Base-by-base conservation (phyloP, 1,140 invertebrate genomes). In the Brachionus koreanus region DNA sequence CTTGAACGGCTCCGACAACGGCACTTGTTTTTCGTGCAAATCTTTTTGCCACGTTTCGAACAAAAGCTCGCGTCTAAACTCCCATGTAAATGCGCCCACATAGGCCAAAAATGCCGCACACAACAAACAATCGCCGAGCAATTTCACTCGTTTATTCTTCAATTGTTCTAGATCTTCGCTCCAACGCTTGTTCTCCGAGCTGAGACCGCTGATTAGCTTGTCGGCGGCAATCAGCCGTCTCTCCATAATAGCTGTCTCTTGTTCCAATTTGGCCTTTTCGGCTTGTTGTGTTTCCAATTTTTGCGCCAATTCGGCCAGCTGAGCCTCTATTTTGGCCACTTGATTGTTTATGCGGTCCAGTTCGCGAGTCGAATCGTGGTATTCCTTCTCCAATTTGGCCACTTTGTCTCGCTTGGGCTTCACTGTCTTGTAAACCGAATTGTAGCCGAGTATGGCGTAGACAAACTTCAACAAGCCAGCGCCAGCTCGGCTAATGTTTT, bases 321-420 rank as follows among this genome's bases (percentile, higher is more conserved):
- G 91, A 16, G 89, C 89, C 85, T 95, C 93, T 1, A 95, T 85
- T 42, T 91, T 90, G 4, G 90, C 87, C 9, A 96, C 92, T 88
- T 95, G 93, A 5, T 90, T 88, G 85, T 93, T 93, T 16, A 95
- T 90, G 67, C 92, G 93, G 46, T 92, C 92, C n/a, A 96, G 88
- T 75, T 92, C 91, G 42, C 90, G 90, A 82, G 91, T 91, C 0
- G 92, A 91, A 84, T 89, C 87, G 77, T 87, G 85, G 52, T 84
- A 86, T 29, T 94, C 92, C 25, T 88, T 82, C 86, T 95, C 93
- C 9, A 96, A 87, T 57, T 89, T 89, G 82, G 92, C 91, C 39
- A 89, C 88, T 87, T 92, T 92, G 35, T 96, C 94, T 83, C 93
- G 92, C 87, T 96, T 96, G 0, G 94, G 94, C 87, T 94, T 95